Base-by-base conservation (phyloP, 2,888 invertebrate genomes). In the Netelia virgata region DNA sequence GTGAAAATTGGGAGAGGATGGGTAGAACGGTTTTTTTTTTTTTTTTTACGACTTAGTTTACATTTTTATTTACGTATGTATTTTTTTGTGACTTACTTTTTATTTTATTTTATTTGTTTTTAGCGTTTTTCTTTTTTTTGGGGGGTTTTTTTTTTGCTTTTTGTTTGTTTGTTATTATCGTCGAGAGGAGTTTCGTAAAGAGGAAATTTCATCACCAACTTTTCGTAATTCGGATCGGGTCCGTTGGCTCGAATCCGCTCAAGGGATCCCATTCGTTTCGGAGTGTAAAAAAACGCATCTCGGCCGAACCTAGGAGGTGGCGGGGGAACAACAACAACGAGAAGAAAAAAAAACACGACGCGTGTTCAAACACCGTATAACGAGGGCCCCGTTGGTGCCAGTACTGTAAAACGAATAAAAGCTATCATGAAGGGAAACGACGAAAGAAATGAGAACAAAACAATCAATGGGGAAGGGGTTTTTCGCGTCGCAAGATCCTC, bases 351-450 rank as follows among this genome's bases (percentile, higher is more conserved):
- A 50, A 36, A 47, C 59, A 70, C 61, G 61, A 78, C 28, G 57
- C 63, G 78, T 79, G 78, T 43, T 79, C 78, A 79, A 79, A 72
- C 55, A 79, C 64, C 78, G 78, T 79, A 79, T 79, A 79, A 79
- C 78, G 53, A 79, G 78, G 20, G 23, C 20, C 53, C 63, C 78
- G 63, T 79, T 79, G 78, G 61, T 74, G 74, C 63, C 28, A 23
- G 50, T 64, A 72, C 43, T 41, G 70, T 43, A 70, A 79, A 64
- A 43, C 72, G 78, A 79, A 64, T 72, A 23, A 55, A 55, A 79
- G 64, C 63, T 69, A 79, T 41, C 78, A 18, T 55, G 55, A 55
- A 57, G 6, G 10, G n/a, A 55, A 55, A 47, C 14, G 47, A 10
- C n/a, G 68, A 20, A 50, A 61, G 59, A 64, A 68, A 47, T 28